Evolutionary conservation across 2,797 vertebrate species (phyloP), one percentile per base, ranked within the genome.

Genomic region (Amniataba percoides): DNA sequence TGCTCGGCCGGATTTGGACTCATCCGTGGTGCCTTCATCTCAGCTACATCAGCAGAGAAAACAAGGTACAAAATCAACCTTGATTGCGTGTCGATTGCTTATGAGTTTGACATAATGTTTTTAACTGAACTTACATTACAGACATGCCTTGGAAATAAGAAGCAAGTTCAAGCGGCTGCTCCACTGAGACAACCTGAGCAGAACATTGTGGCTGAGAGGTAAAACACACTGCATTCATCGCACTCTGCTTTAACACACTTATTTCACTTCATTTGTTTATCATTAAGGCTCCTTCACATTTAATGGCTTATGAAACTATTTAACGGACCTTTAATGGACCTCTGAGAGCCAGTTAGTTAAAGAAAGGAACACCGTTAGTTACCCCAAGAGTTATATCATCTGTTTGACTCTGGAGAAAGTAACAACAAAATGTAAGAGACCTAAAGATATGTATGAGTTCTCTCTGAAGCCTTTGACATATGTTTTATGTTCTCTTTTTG

Each of bases 11-110:
- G 81, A 96, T 99, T 77, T 99, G 98, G 98, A 97, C 96, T 90
- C 98, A 99, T 93, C 98, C 98, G 46, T 99, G 97, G 98, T 98
- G 97, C 91, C 95, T 99, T 87, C 96, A 98, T 88, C 95, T 98
- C 89, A 96, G 94, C 91, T 95, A 96, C 74, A 95, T 95, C 87
- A 96, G 92, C 89, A 97, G 96, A 94, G 94, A 95, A 91, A 97
- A 96, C 82, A 98, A 97, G 96, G 97, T 97, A 93, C 86, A n/a
- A 65, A 45, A 57, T 45, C 0, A 25, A 2, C 27, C 1, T 18
- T 68, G 53, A 71, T 15, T 3, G 23, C 15, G 42, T 77, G 12
- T 19, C 46, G 19, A 31, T 27, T 77, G 16, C 6, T 36, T 14
- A 13, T 65, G 14, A 18, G 12, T 76, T 15, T 42, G 7, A 46